phyloP scores from a whole-genome alignment of 2,797 vertebrate genomes.

The Chrysocyon brachyurus region DNA sequence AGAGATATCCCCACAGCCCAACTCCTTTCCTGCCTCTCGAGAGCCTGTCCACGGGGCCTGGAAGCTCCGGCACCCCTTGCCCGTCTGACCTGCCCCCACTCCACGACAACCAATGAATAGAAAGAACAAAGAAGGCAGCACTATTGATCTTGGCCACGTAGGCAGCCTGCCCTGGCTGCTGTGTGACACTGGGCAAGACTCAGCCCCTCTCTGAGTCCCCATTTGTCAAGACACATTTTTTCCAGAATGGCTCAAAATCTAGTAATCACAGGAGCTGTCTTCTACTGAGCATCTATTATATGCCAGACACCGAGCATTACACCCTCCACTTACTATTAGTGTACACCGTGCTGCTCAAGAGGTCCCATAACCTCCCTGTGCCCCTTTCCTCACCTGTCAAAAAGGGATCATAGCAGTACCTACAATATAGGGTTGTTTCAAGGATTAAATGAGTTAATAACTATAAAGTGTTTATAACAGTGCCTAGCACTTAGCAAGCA shows the following conservation, averaged over 20 bases:
- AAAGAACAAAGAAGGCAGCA: not conserved
- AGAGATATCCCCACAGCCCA: not conserved
- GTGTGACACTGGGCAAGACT: not conserved
- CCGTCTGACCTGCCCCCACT: too few relatives aligned
- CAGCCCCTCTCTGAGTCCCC: not conserved
- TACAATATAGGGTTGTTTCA: not conserved
- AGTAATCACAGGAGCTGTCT: not conserved
- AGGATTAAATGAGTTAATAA: not conserved
- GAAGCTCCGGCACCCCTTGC: not conserved
- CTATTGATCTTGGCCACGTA: accelerated
- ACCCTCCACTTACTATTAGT: not conserved
- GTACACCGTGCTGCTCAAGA: not conserved
- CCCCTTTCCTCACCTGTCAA: not conserved
- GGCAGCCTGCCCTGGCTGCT: not conserved
- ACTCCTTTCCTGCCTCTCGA: not conserved
- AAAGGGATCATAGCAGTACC: accelerated
- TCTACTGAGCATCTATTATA: not conserved
- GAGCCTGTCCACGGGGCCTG: not conserved
- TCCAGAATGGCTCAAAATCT: not conserved
- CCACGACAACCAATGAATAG: not conserved
- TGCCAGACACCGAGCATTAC: not conserved
- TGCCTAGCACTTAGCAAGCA: not conserved
- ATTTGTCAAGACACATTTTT: not conserved
- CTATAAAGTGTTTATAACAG: not conserved
- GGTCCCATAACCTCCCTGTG: too few relatives aligned